Evolutionary conservation across 2,888 invertebrate species (phyloP), one percentile per base, ranked within the genome.

Genomic region (Sphaerophoria rueppellii): DNA sequence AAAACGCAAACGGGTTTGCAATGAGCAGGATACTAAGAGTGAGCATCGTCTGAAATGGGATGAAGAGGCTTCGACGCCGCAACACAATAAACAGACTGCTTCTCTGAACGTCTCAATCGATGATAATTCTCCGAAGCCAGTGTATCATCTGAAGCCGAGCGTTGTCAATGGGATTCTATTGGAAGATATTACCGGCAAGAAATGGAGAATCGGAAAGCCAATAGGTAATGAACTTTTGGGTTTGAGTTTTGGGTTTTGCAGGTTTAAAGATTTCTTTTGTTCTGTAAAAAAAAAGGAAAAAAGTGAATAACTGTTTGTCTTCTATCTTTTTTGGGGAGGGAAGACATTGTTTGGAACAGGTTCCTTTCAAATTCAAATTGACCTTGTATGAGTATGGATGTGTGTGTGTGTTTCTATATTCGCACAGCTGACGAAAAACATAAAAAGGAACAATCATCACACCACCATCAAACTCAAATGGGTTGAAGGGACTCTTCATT

Each of bases 161-260:
- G 87, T 92, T 7, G 91, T 92, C n/a, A 91, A 92, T 88, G 98
- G 97, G 0, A 95, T 96, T 89, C 93, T 97, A 71, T 93, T 98
- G 80, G 95, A 94, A 67, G 98, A 98, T 92, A 93, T 96, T 57
- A 93, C 94, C 37, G 95, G 95, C 88, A 96, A 96, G 89, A 94
- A 95, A 90, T 99, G 98, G 98, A 95, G 94, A 88, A 93, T 98
- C 77, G 98, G 98, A 0, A 95, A 95, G 89, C 94, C 96, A 4
- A 95, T 98, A 88, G 98, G 98, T 94, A 85, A 86, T 2, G 24
- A 24, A 2, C 24, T 24, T n/a, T n/a, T n/a, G n/a, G n/a, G n/a
- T n/a, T n/a, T n/a, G n/a, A n/a, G n/a, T n/a, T n/a, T n/a, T 24
- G 2, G 7, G 7, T 35, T 11, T 24, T 14, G 14, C 1, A 12